Conservation (phyloP, 2,797 vertebrate genomes). For the Galago senegalensis region DNA sequence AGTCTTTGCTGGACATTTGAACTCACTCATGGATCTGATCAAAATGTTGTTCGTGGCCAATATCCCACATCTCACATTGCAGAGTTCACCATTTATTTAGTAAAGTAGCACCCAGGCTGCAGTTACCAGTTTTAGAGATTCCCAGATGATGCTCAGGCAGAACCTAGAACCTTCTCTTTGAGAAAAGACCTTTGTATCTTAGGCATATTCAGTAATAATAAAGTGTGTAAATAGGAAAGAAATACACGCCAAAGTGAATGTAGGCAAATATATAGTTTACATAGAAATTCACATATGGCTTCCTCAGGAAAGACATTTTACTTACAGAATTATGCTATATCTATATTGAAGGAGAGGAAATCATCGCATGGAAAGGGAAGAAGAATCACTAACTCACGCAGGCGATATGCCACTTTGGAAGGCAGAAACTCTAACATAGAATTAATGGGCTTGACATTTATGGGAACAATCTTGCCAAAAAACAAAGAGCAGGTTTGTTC, state of each 20-base stretch:
- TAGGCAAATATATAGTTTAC: neutral
- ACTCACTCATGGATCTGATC: neutral
- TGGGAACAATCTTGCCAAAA: neutral
- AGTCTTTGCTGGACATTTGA: neutral
- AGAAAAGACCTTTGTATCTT: neutral
- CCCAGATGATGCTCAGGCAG: neutral
- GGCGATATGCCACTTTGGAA: neutral
- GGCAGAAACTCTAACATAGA: neutral
- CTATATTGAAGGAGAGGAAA: neutral
- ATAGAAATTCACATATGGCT: neutral
- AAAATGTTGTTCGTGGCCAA: neutral
- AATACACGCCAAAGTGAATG: neutral
- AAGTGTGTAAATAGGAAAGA: neutral
- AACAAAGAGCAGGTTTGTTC: neutral
- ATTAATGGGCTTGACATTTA: conserved; percentile 26
- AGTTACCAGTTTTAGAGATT: neutral
- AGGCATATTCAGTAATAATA: neutral
- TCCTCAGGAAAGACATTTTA: neutral
- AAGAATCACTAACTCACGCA: neutral
- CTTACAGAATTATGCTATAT: neutral
- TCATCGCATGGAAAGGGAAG: neutral
- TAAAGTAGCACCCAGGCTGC: neutral
- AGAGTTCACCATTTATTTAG: neutral
- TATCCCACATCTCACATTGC: neutral
- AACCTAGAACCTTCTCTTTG: neutral